Conservation (phyloP, 2,888 invertebrate genomes). For the Hypselothyrea guttata region DNA sequence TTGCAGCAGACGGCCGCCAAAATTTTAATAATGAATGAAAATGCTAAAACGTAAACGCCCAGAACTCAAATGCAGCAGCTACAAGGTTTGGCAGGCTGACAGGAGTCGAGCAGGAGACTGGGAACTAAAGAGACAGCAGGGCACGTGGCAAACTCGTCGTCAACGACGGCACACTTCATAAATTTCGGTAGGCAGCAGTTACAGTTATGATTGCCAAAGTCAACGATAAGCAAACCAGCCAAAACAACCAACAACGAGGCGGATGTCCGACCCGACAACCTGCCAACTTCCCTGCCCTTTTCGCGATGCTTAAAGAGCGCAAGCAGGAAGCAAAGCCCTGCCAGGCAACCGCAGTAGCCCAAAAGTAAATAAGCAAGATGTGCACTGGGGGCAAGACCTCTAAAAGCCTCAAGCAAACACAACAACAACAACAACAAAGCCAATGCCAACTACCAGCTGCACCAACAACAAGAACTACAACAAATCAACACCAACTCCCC, state of each 20-base stretch:
- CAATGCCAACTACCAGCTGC: slow-evolving; percentile 17
- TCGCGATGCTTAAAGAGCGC: not conserved
- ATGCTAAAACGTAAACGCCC: slow-evolving; percentile 49
- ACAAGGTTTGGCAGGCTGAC: not conserved
- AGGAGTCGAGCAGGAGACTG: not conserved
- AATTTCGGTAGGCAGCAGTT: slow-evolving; percentile 74
- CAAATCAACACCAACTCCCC: slow-evolving; percentile 2
- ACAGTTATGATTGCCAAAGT: slow-evolving; percentile 79
- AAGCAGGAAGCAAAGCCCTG: slow-evolving; percentile 65
- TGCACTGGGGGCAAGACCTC: slow-evolving; percentile 47
- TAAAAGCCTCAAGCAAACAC: slow-evolving; percentile 63
- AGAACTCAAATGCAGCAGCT: slow-evolving; percentile 61
- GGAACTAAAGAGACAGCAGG: slow-evolving; percentile 10
- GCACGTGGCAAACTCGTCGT: slow-evolving; percentile 68
- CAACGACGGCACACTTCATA: slow-evolving; percentile 79
- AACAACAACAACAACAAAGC: slow-evolving; percentile 49
- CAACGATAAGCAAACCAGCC: slow-evolving; percentile 45
- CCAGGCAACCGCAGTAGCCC: slow-evolving; percentile 68
- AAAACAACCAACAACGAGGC: slow-evolving; percentile 47
- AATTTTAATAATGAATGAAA: slow-evolving; percentile 61
- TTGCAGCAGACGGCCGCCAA: slow-evolving; percentile 43
- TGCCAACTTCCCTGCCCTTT: not conserved
- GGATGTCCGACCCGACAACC: slow-evolving; percentile 59
- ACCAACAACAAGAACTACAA: slow-evolving; percentile 2
- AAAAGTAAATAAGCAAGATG: slow-evolving; percentile 70